A percentile compares a stretch with the other conserved stretches of the same genome.
Conservation (phyloP, 2,888 invertebrate genomes). For the Tuberolachnus salignus region DNA sequence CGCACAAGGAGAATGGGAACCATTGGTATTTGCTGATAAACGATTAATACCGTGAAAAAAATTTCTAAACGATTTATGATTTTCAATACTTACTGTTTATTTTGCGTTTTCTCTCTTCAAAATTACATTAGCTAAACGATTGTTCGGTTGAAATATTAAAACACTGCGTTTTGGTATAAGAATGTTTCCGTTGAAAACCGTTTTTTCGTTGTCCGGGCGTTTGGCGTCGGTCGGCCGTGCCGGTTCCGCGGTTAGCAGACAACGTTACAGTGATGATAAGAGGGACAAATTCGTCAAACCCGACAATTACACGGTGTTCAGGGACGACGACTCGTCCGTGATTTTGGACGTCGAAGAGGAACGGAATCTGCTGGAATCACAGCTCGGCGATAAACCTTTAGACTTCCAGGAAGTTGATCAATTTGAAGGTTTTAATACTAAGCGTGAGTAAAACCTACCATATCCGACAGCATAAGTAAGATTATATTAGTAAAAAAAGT, state of each 20-base stretch:
- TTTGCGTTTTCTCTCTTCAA: no score
- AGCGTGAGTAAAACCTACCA: slow-evolving; percentile 65
- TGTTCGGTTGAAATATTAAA: no score
- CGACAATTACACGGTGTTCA: slow-evolving; percentile 73
- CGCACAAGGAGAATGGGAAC: no score
- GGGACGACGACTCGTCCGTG: slow-evolving; percentile 72
- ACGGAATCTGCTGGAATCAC: slow-evolving; percentile 58
- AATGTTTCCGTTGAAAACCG: slow-evolving; percentile 16
- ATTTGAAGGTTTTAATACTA: slow-evolving; percentile 69
- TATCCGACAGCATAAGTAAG: no score
- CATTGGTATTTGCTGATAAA: no score
- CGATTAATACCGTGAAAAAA: no score
- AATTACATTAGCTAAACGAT: no score
- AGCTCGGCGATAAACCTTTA: background rate
- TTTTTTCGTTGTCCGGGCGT: background rate
- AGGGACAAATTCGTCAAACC: slow-evolving; percentile 22
- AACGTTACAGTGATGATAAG: background rate
- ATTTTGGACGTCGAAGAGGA: slow-evolving; percentile 79
- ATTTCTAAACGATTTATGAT: no score
- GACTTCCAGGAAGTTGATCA: slow-evolving; percentile 62
- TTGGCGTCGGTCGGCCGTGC: background rate
- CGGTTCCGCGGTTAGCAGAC: background rate
- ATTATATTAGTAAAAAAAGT: no score
- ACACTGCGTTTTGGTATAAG: no score
- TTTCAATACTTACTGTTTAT: no score